A percentile compares a stretch with the other conserved stretches of the same genome.
Conservation (phyloP, 2,113 vertebrate genomes). For the Chitala chitala region DNA sequence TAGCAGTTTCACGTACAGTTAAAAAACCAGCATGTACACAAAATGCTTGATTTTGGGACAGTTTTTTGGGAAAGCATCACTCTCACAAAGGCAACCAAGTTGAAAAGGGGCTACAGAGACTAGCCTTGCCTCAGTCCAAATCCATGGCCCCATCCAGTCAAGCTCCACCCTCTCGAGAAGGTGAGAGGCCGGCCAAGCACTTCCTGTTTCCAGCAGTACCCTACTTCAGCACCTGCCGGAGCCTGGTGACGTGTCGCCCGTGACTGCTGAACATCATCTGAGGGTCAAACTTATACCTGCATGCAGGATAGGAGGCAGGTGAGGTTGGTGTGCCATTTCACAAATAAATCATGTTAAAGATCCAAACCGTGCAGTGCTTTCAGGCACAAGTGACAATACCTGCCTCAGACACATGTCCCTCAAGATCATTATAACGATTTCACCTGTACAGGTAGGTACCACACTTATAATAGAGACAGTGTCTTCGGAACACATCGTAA, state of each 20-base stretch:
- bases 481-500: no score
- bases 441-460: no score
- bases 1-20: no score
- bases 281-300: constrained; percentile 63
- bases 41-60: not conserved
- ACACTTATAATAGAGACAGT: no score
- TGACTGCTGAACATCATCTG: constrained; percentile 56
- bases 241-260: constrained; percentile 37
- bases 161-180: constrained; percentile 31
- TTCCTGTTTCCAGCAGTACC: constrained; percentile 6
- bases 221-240: constrained; percentile 47
- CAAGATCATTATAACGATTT: no score
- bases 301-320: no score
- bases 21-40: not conserved
- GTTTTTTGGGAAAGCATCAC: not conserved
- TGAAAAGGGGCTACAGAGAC: constrained; percentile 24
- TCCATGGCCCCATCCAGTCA: not conserved
- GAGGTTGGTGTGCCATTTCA: not conserved
- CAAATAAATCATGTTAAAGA: no score
- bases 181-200: constrained; percentile 30
- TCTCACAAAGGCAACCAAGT: constrained; percentile 30
- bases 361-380: no score
- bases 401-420: no score
- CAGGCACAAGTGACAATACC: no score
- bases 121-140: not conserved